phyloP scores from a whole-genome alignment of 1,140 invertebrate genomes.

The Brachystomella parvula region DNA sequence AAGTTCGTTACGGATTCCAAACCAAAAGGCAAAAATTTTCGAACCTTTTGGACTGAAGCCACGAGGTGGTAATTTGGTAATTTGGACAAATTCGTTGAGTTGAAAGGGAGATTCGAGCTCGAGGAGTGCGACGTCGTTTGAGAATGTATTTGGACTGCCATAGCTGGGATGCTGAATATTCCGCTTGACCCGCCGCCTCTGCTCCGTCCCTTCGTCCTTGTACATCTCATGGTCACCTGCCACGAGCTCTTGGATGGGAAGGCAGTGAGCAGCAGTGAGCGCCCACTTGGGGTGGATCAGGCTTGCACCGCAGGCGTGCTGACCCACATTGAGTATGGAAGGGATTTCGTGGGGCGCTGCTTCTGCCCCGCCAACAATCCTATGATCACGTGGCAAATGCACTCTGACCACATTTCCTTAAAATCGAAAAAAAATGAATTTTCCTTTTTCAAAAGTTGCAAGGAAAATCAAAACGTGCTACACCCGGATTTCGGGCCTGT shows the following conservation, averaged over 20 bases:
- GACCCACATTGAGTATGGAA: not conserved
- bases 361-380: not conserved
- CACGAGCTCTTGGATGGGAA: not conserved
- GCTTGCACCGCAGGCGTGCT: slow-evolving; percentile 45
- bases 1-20: too few relatives aligned
- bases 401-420: too few relatives aligned
- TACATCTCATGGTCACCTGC: not conserved
- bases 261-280: slow-evolving; percentile 51
- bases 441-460: too few relatives aligned
- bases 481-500: too few relatives aligned
- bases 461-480: too few relatives aligned
- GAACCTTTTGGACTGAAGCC: not conserved
- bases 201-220: not conserved
- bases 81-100: not conserved
- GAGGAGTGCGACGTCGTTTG: not conserved
- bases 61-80: not conserved
- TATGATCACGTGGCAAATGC: not conserved
- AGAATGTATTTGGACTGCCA: not conserved
- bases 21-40: too few relatives aligned
- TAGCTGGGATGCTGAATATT: not conserved
- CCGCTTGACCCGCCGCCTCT: not conserved
- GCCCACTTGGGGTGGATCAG: slow-evolving; percentile 47
- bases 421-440: too few relatives aligned
- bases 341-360: not conserved
- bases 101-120: not conserved